A percentile compares a stretch with the other conserved stretches of the same genome.
These are phyloP conservation scores for Chrysomela aeneicollis DNA, from an alignment of 2,888 invertebrate genomes.

Conservation along the genomic window DNA sequence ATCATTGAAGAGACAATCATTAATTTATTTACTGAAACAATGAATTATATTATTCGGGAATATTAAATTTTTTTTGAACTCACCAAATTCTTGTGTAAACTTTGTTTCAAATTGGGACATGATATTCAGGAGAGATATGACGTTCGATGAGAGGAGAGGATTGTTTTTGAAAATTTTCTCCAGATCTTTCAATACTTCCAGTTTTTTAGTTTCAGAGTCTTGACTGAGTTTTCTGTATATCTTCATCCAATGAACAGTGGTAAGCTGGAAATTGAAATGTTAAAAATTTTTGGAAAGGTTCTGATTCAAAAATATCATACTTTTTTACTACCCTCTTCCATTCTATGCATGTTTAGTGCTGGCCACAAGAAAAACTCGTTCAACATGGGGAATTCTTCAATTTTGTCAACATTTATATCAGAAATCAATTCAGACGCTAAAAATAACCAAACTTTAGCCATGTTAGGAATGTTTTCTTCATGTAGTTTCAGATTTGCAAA, in stretches of 20 bases:
- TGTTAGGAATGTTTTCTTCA: conserved; percentile 33
- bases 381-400: conserved; percentile 32
- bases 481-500: conserved; percentile 30
- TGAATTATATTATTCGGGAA: neutral
- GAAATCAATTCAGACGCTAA: conserved; percentile 33
- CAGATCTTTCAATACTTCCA: conserved; percentile 41
- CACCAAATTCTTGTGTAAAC: conserved; percentile 35
- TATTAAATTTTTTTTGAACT: neutral
- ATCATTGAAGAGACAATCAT: conserved; percentile 35
- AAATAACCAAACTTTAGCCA: conserved; percentile 41
- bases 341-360: conserved; percentile 39
- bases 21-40: conserved; percentile 42
- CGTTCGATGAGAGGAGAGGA: conserved; percentile 41
- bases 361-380: conserved; percentile 46
- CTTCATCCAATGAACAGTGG: conserved; percentile 39
- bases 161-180: conserved; percentile 44
- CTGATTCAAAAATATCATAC: conserved; percentile 29
- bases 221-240: conserved; percentile 32
- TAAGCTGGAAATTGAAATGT: conserved; percentile 34
- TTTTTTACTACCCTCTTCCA: conserved; percentile 37
- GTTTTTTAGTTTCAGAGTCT: conserved; percentile 40
- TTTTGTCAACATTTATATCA: conserved; percentile 30
- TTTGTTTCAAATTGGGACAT: conserved; percentile 38
- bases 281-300: neutral
- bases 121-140: conserved; percentile 39